Evolutionary conservation across 1,140 invertebrate species (phyloP), one percentile per base, ranked within the genome.

Genomic region (Metaphire vulgaris): DNA sequence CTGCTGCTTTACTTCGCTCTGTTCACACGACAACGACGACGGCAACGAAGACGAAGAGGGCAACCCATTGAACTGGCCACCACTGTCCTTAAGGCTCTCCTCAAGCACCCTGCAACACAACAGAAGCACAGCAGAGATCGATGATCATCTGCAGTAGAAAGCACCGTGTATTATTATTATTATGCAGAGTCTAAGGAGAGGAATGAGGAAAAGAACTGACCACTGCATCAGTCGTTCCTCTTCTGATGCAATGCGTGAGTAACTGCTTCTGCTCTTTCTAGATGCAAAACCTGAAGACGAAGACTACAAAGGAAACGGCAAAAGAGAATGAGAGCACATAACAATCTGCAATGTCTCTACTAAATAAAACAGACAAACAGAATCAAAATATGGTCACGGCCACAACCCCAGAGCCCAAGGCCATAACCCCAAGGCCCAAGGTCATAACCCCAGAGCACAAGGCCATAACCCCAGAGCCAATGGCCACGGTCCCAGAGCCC

Each of bases 221-320:
- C 92, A 92, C 87, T 96, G 93, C 77, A 96, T 86, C 83, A 94
- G 90, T 73, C 90, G 87, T 81, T 95, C 93, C 83, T 94, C 93
- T 82, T 73, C 72, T 29, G 77, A 78, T n/a, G 33, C 65, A 28
- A 78, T 33, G 26, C 72, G 64, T 87, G 88, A 30, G 89, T 89
- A 30, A 88, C 85, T 34, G 91, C 89, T 68, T 88, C 88, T n/a
- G 91, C 92, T 80, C 81, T 81, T 71, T 91, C 91, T 32, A 96
- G 86, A 64, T 93, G 93, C 87, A 21, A 56, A n/a, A n/a, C 96
- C 95, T 92, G 93, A 95, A 81, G 96, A 93, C 83, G 96, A 93
- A 29, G 94, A 91, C 90, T 93, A 84, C 26, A 86, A 72, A 33
- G 2, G 1, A 31, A 28, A 1, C 21, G 2, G 33, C 33, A n/a